phyloP scores from a whole-genome alignment of 1,140 invertebrate genomes.

The Chlorops oryzae region DNA sequence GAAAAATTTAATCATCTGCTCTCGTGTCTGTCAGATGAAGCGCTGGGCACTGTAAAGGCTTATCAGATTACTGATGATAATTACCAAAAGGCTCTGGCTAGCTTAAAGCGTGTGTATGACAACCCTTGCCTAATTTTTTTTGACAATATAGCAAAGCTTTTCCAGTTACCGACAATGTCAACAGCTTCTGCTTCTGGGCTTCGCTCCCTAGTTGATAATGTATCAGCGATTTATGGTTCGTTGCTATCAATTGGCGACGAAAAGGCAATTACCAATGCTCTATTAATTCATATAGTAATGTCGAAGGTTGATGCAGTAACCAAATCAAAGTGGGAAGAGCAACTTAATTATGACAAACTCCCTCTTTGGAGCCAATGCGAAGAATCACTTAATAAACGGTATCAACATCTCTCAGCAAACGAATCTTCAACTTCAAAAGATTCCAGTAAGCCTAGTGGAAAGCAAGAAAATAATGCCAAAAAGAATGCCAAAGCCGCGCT shows the following conservation, averaged over 20 bases:
- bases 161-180: background rate
- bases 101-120: constrained; percentile 1
- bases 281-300: constrained; percentile 10
- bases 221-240: constrained; percentile 11
- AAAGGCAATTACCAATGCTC: constrained; percentile 2
- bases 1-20: constrained; percentile 2
- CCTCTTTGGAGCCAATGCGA: constrained; percentile 11
- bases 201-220: constrained; percentile 4
- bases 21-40: too few species aligned
- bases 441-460: too few species aligned
- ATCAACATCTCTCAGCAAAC: constrained; percentile 12
- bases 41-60: background rate
- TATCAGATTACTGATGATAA: background rate
- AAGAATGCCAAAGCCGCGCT: too few species aligned
- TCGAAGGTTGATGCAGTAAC: constrained; percentile 12
- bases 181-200: constrained; percentile 5
- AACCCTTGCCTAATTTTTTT: constrained; percentile 1
- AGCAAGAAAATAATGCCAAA: too few species aligned
- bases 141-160: constrained; percentile 2
- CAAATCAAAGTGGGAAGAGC: constrained; percentile 13
- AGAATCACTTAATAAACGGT: constrained; percentile 4
- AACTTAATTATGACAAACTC: constrained; percentile 6
- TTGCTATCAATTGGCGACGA: constrained; percentile 11
- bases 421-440: constrained; percentile 7
- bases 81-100: constrained; percentile 4